Percentiles rank a stretch among this genome's conserved stretches.
Evolutionary conservation across 2,888 invertebrate genomes (phyloP).

Genomic region (Nasonia oneida): DNA sequence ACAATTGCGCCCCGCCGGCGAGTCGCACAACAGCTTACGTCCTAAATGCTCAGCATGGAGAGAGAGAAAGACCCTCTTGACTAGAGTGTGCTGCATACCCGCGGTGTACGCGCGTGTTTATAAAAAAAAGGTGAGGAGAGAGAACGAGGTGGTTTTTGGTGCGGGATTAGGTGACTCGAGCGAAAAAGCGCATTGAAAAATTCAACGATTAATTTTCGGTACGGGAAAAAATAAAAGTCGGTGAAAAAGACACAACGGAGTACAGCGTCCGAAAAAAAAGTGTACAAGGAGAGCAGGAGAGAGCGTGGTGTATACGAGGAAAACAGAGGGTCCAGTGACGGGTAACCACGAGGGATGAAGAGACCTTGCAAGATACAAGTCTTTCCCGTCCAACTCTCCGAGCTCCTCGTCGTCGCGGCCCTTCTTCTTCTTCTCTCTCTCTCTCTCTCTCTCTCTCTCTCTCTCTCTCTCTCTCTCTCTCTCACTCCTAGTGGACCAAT

Average conservation of each 20-base stretch:
- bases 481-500: conserved; percentile 73
- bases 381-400: conserved; percentile 41
- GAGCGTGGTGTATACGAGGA: conserved; percentile 56
- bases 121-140: conserved; percentile 36
- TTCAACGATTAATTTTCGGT: conserved; percentile 21
- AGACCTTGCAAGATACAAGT: conserved; percentile 40
- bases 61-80: conserved; percentile 59
- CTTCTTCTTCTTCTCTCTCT: conserved; percentile 45
- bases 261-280: background rate
- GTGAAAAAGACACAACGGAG: background rate
- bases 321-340: conserved; percentile 64
- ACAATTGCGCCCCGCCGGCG: conserved; percentile 66
- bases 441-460: conserved; percentile 21
- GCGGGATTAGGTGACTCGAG: background rate
- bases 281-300: background rate
- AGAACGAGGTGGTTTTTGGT: conserved; percentile 41
- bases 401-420: background rate
- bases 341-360: conserved; percentile 65
- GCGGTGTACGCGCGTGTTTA: background rate
- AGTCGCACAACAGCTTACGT: conserved; percentile 70
- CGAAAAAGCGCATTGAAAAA: background rate
- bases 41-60: conserved; percentile 63
- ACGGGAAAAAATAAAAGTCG: background rate
- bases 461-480: conserved; percentile 17
- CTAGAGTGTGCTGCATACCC: conserved; percentile 44